Base-by-base conservation (phyloP, 2,888 invertebrate genomes). In the Plebejus melissa region DNA sequence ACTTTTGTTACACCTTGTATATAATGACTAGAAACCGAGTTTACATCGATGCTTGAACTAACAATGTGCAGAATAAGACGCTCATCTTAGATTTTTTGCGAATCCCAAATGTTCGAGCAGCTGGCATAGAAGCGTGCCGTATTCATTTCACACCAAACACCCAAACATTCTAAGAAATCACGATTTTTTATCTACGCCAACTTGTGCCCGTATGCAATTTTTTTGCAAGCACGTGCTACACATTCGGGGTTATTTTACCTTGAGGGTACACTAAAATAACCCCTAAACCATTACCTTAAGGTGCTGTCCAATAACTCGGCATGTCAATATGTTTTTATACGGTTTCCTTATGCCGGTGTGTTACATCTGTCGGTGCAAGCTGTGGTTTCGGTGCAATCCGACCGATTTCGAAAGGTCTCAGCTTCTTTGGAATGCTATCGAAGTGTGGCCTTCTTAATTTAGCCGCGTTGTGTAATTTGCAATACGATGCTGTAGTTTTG, bases 161-260 rank as follows among this genome's bases (percentile, higher is more conserved):
- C 79, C 46, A 41, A 46, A 41, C 71, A 71, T 86, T 85, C 86
- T 80, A 79, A 84, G 87, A 88, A 89, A 88, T 89, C 89, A 86
- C 88, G 32, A 65, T 84, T 84, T 87, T 87, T 88, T 85, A 83
- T 82, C 81, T 85, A 83, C 83, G 81, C 81, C 90, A 91, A 93
- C 93, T 93, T 93, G 93, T 90, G 84, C 92, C 90, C 90, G 90
- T 87, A 90, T 92, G 89, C 87, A 83, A 87, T 90, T 91, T 93
- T 91, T 91, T 91, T 91, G 88, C 80, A 78, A 86, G 90, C 93
- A 90, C 92, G 92, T 88, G 92, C 92, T 87, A 54, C 54, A 16
- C 54, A 54, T 54, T 54, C 54, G 0, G 54, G 0, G 16, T 16
- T 54, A 4, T 16, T 16, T 16, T 54, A 54, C 54, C 54, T 16